These are phyloP conservation scores for Helicoverpa armigera DNA, from an alignment of 1,140 invertebrate genomes.

Conservation along the genomic window DNA sequence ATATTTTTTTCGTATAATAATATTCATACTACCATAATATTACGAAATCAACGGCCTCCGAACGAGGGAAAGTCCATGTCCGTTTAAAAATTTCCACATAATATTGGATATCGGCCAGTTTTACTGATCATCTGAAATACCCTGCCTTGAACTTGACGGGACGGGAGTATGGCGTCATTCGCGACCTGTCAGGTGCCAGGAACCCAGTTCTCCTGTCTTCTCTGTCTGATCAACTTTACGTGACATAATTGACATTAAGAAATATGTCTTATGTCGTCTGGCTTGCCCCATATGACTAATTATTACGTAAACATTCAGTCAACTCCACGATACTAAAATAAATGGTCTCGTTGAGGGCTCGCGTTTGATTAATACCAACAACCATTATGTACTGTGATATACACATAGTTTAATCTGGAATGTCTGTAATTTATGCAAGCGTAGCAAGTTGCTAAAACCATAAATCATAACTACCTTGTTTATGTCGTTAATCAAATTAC, in stretches of 20 bases:
- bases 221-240: neutral
- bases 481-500: constrained; percentile 27
- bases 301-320: constrained; percentile 17
- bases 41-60: neutral
- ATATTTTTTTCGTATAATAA: too few relatives aligned
- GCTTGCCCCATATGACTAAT: constrained; percentile 21
- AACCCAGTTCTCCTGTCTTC: neutral
- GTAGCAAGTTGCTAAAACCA: constrained; percentile 10
- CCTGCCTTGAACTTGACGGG: constrained; percentile 65
- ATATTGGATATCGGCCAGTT: constrained; percentile 70
- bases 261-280: constrained; percentile 5
- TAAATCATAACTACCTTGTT: constrained; percentile 40
- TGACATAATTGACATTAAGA: constrained; percentile 44
- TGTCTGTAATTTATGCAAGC: constrained; percentile 22
- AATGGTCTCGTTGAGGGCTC: constrained; percentile 2
- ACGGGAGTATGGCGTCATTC: constrained; percentile 44
- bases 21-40: neutral
- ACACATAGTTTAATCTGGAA: constrained; percentile 15
- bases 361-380: constrained; percentile 3
- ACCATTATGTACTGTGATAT: neutral
- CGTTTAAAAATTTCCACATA: constrained; percentile 56
- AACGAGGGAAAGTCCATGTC: constrained; percentile 39
- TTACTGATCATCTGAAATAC: constrained; percentile 64
- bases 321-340: neutral
- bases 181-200: constrained; percentile 38